Conservation (phyloP, 2,888 invertebrate species). For the Cantharis nigra region DNA sequence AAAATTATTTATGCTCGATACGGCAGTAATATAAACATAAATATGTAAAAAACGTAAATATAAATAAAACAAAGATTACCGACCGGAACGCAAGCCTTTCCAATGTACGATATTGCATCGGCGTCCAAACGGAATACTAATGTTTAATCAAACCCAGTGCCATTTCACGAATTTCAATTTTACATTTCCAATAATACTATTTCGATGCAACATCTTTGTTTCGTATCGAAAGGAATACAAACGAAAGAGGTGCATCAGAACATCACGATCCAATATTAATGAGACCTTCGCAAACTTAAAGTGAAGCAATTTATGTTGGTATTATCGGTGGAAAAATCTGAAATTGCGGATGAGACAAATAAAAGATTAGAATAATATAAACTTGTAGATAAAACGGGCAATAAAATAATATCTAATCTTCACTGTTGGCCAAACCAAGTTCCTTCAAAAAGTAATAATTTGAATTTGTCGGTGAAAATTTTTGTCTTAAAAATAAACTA, state of each 20-base stretch:
- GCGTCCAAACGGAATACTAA: conserved; percentile 1
- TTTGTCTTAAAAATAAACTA: not conserved
- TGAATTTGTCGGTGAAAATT: not conserved
- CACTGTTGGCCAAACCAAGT: not conserved
- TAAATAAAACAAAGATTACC: not conserved
- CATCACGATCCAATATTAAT: not conserved
- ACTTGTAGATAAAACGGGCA: not conserved
- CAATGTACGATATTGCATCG: not conserved
- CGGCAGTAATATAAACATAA: not conserved
- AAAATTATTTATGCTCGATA: not conserved
- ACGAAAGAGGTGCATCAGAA: not conserved
- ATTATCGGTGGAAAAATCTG: not conserved
- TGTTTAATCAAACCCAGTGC: not conserved
- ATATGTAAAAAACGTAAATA: not conserved
- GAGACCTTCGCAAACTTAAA: not conserved
- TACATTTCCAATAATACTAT: not conserved
- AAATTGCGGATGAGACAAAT: not conserved
- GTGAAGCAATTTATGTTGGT: not conserved
- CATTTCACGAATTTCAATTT: not conserved
- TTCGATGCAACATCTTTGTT: not conserved
- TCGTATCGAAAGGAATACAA: not conserved
- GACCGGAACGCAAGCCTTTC: not conserved
- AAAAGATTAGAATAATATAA: not conserved
- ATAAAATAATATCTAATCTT: not conserved
- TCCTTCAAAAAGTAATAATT: not conserved